These are phyloP conservation scores for Trachemys scripta DNA, from an alignment of 2,113 vertebrate genomes.

Conservation along the genomic window DNA sequence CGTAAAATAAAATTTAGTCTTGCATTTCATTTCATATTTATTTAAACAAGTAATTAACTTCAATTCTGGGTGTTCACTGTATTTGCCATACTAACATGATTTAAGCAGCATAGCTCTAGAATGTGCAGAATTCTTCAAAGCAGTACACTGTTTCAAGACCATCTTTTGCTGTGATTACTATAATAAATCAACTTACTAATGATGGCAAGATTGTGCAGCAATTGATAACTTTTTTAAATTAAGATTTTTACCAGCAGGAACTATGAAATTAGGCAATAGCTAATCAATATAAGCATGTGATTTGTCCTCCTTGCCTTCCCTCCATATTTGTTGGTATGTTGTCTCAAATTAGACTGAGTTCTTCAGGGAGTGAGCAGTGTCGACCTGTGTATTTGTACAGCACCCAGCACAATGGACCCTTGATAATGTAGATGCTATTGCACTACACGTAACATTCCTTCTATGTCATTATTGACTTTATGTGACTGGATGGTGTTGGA, in stretches of 20 bases:
- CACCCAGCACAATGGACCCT: background rate
- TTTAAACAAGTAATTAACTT: constrained; percentile 12
- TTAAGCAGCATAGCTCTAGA: background rate
- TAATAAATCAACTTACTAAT: background rate
- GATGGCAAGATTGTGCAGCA: background rate
- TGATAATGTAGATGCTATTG: background rate
- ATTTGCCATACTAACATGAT: background rate
- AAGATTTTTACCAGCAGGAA: background rate
- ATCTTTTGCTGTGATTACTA: background rate
- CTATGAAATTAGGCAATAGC: background rate
- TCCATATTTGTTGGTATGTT: background rate
- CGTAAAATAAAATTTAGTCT: background rate
- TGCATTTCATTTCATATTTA: background rate
- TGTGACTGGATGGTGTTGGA: background rate
- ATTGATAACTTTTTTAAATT: background rate
- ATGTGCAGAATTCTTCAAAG: background rate
- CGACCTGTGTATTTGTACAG: background rate
- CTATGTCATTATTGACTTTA: background rate
- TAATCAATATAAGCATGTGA: background rate
- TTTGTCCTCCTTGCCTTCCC: background rate
- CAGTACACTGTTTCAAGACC: background rate
- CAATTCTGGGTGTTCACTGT: background rate
- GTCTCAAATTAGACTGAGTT: background rate
- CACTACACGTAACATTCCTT: background rate
- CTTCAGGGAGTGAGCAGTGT: background rate